A percentile compares a stretch with the other conserved stretches of the same genome.
phyloP scores from a whole-genome alignment of 2,888 invertebrate genomes.

The Drosophila merina region DNA sequence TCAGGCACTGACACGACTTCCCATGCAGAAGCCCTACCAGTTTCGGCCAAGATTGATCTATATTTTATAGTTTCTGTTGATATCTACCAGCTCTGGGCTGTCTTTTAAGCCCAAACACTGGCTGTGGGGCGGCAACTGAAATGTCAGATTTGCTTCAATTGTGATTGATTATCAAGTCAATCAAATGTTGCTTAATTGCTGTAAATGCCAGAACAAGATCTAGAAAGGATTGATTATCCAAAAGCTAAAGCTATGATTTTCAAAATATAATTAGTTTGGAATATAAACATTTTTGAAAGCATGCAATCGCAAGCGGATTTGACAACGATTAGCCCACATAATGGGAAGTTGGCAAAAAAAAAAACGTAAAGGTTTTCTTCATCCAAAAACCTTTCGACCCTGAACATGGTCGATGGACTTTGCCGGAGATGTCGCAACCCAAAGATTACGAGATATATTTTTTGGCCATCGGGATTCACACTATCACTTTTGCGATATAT shows the following conservation, averaged over 20 bases:
- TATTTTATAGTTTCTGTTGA: slow-evolving; percentile 58
- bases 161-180: slow-evolving; percentile 58
- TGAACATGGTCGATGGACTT: slow-evolving; percentile 80
- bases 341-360: slow-evolving; percentile 44
- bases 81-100: slow-evolving; percentile 37
- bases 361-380: slow-evolving; percentile 34
- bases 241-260: too few species aligned
- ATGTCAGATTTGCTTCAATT: slow-evolving; percentile 41
- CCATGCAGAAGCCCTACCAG: slow-evolving; percentile 17
- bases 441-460: slow-evolving; percentile 56
- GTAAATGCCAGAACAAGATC: not conserved
- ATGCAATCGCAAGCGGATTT: slow-evolving; percentile 24
- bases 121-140: slow-evolving; percentile 39
- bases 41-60: slow-evolving; percentile 67
- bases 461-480: slow-evolving; percentile 50
- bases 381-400: slow-evolving; percentile 50
- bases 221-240: not conserved
- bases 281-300: slow-evolving; percentile 8
- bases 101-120: not conserved
- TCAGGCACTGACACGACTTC: slow-evolving; percentile 35
- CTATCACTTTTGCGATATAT: slow-evolving; percentile 64
- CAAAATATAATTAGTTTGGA: not conserved
- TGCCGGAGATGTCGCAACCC: slow-evolving; percentile 38
- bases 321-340: slow-evolving; percentile 40
- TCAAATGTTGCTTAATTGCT: slow-evolving; percentile 32